These are phyloP conservation scores for Ceramica pisi DNA, from an alignment of 2,888 invertebrate genomes.

Conservation along the genomic window DNA sequence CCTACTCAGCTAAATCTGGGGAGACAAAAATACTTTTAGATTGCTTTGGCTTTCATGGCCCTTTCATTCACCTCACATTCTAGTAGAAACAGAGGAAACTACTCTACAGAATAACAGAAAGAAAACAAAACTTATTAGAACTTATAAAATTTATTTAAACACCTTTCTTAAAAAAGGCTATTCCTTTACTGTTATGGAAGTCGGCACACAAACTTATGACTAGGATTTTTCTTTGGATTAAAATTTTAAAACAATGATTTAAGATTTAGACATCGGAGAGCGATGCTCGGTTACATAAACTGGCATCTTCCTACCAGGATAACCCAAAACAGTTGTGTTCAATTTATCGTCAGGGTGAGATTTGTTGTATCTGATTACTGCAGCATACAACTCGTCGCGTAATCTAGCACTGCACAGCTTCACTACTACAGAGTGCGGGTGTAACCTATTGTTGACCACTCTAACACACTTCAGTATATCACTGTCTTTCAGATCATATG, in stretches of 20 bases:
- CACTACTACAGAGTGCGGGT: background rate
- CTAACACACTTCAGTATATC: conserved; percentile 1
- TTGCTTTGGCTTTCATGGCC: no score
- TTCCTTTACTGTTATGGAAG: no score
- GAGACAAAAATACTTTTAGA: no score
- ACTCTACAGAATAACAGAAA: no score
- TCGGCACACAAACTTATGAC: background rate
- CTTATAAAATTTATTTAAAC: no score
- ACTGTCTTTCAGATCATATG: background rate
- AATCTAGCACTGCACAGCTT: background rate
- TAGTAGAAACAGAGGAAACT: no score
- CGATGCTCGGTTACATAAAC: conserved; percentile 2
- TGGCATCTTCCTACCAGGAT: background rate
- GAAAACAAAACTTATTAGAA: no score
- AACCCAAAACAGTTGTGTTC: conserved; percentile 4
- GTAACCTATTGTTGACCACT: background rate
- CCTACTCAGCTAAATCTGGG: no score
- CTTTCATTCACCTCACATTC: no score
- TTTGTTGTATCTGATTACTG: background rate
- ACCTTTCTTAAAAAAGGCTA: no score
- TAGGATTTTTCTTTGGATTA: background rate
- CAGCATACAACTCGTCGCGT: conserved; percentile 3
- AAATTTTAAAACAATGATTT: no score
- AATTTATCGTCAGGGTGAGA: background rate
- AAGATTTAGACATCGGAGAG: background rate